Evolutionary conservation across 2,888 invertebrate species (phyloP), one percentile per base, ranked within the genome.

Genomic region (Eilema sororculum): DNA sequence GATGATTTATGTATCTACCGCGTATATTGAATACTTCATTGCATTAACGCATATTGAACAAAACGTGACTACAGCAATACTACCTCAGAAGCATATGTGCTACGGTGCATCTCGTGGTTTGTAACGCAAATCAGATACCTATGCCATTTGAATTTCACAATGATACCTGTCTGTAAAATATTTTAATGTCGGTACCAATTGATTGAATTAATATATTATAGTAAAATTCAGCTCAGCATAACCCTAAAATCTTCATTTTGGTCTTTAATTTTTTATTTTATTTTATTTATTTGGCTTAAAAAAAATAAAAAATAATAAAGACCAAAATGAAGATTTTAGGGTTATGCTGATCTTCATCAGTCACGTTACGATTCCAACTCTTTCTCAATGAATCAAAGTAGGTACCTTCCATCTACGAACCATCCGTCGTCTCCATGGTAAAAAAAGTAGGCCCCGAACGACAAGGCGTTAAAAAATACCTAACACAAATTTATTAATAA

Each of bases 21-120:
- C 2, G 33, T 30, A 41, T 41, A 16, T 20, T 60, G 13, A 60
- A 60, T 33, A 33, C 60, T 33, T 33, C 30, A 33, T 33, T 33
- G 33, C 10, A n/a, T 24, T 62, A 30, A 57, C 65, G 22, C 33
- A 57, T 33, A 33, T 57, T 25, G 25, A 16, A 37, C n/a, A 37
- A 66, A 58, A 66, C 58, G 33, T 66, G 58, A 37, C 58, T 16
- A 25, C n/a, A n/a, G n/a, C n/a, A n/a, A n/a, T n/a, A n/a, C 37
- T 22, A 20, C 3, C 41, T 41, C 24, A 41, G 16, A 63, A 41
- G 24, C 13, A 16, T 24, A 37, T 1, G 24, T 13, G 13, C 8
- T 41, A 9, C 13, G 33, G 22, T 6, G 37, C 22, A 37, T 58
- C 22, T 41, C 12, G 13, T 46, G 22, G 41, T 60, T 59, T 67